phyloP scores from a whole-genome alignment of 2,888 invertebrate genomes.

The Heliconius ismenius region DNA sequence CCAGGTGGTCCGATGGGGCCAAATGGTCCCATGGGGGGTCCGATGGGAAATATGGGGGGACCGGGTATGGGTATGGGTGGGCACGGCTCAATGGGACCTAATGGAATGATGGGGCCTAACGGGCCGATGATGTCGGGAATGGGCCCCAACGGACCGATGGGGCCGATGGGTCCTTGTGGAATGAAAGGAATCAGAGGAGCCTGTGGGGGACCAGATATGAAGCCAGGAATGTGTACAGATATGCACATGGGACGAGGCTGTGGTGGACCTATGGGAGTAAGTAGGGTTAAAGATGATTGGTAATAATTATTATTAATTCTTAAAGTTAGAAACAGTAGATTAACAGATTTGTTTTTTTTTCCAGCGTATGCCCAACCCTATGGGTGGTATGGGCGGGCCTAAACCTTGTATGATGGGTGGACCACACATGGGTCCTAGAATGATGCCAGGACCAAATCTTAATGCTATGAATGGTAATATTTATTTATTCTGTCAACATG shows the following conservation, averaged over 20 bases:
- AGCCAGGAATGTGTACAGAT: slow-evolving; percentile 76
- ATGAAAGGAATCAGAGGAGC: slow-evolving; percentile 77
- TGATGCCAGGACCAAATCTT: slow-evolving; percentile 79
- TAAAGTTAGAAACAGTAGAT: background rate
- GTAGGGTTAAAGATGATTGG: slow-evolving; percentile 43
- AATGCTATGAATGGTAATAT: slow-evolving; percentile 76
- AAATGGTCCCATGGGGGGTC: slow-evolving; percentile 63
- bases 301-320: background rate
- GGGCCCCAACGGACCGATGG: slow-evolving; percentile 78
- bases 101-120: slow-evolving; percentile 75
- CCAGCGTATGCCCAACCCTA: slow-evolving; percentile 79
- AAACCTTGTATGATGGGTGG: slow-evolving; percentile 80
- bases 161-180: slow-evolving; percentile 78
- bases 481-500: background rate
- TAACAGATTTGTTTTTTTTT: slow-evolving; percentile 44
- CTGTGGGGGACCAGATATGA: slow-evolving; percentile 79
- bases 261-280: slow-evolving; percentile 79
- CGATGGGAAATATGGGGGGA: slow-evolving; percentile 67
- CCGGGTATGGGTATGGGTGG: slow-evolving; percentile 67
- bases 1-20: slow-evolving; percentile 70
- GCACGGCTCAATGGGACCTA: slow-evolving; percentile 67
- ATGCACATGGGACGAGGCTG: slow-evolving; percentile 80
- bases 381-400: slow-evolving; percentile 79
- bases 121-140: slow-evolving; percentile 73
- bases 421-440: slow-evolving; percentile 77